Base-by-base conservation (phyloP, 2,888 invertebrate genomes). In the Mermis nigrescens region DNA sequence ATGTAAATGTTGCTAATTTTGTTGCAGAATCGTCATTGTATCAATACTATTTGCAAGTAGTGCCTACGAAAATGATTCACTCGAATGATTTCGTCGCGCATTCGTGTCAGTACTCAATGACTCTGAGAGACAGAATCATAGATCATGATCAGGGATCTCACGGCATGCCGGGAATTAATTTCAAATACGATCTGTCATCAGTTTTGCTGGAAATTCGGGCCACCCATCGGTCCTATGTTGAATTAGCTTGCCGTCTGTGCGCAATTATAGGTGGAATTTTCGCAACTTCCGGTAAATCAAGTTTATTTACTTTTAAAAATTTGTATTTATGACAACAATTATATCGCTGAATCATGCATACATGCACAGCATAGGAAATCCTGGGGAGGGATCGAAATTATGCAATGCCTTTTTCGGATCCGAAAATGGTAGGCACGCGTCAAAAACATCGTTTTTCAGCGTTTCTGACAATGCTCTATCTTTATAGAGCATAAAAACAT, bases 41-140 rank as follows among this genome's bases (percentile, higher is more conserved):
- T 72, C 89, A 92, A 70, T 95, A 95, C 77, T 94, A 91, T 69
- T 80, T 95, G 56, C 87, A 92, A 77, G 85, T 95, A 22, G 94
- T 95, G 0, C 91, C 94, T 0, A 95, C 95, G 0, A 85, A 86
- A 70, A 84, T 95, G n/a, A 67, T 65, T 60, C 22, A 72, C 29
- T 74, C 74, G 2, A 67, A 68, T 58, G 61, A 64, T 57, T 65
- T 69, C 29, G 66, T 69, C 38, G 67, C 73, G 56, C 69, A 73
- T 62, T 74, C 91, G 0, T 94, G 83, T 71, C 94, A 95, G 73
- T 95, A 91, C 73, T 85, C 92, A 15, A 90, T 90, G 0, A 90
- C 91, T 67, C 88, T 90, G 78, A 67, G 73, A 68, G 75, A 77
- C 24, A 7, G 51, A 19, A 83, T 83, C 1, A 83, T 92, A 57